phyloP scores from a whole-genome alignment of 30 jellyfish, hydroid and myxozoan species.

The Turritopsis dohrnii region DNA sequence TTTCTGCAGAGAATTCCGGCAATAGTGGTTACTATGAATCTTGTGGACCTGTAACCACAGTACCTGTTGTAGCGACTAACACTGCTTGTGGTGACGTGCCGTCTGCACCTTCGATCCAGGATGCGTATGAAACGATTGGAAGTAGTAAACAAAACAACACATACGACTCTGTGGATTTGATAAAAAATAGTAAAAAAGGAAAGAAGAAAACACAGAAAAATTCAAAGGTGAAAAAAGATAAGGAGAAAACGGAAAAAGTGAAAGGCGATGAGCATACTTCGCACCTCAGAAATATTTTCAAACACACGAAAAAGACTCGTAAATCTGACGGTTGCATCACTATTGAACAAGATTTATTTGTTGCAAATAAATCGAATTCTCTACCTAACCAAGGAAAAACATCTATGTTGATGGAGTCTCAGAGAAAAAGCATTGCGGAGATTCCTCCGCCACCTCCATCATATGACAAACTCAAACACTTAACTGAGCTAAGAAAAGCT shows the following conservation, averaged over 20 bases:
- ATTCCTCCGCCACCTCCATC: constrained; percentile 44
- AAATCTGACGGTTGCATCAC: background rate
- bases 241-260: background rate
- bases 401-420: background rate
- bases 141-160: background rate
- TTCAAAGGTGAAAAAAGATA: constrained; percentile 7
- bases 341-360: background rate
- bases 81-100: background rate
- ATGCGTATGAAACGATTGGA: background rate
- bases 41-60: background rate
- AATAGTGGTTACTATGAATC: constrained; percentile 21
- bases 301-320: background rate
- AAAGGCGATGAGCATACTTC: constrained; percentile 6
- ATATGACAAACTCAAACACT: constrained; percentile 27
- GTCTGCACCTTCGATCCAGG: no score
- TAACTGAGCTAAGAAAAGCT: constrained; percentile 23
- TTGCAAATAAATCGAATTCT: background rate
- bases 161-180: background rate
- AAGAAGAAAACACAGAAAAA: constrained; percentile 1
- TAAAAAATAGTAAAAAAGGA: background rate
- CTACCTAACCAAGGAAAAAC: background rate
- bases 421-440: background rate
- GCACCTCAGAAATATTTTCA: constrained; percentile 8
- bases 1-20: constrained; percentile 25
- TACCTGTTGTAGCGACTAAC: background rate